phyloP scores from a whole-genome alignment of 2,113 vertebrate genomes.

The Smithornis capensis region DNA sequence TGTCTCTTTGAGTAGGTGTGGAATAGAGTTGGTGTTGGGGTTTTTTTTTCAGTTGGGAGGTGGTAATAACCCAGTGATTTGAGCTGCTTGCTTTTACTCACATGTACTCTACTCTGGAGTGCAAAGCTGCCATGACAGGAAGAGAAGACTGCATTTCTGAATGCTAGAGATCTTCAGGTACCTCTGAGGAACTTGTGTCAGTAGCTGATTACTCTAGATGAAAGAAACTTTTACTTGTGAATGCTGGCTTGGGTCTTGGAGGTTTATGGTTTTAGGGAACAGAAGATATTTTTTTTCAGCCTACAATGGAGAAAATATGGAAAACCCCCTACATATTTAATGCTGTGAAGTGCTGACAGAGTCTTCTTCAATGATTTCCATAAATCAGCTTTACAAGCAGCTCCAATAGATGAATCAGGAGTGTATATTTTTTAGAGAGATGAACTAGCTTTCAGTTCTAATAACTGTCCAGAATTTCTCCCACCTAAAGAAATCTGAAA shows the following conservation, averaged over 20 bases:
- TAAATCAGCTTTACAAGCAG: neutral
- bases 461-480: neutral
- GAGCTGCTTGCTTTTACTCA: neutral
- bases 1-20: neutral
- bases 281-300: neutral
- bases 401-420: neutral
- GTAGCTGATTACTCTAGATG: neutral
- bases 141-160: neutral
- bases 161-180: neutral
- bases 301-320: neutral
- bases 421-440: neutral
- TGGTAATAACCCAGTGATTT: neutral
- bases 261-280: neutral
- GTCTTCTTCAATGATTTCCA: neutral
- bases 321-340: neutral
- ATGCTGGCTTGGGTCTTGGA: neutral
- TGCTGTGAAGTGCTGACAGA: neutral
- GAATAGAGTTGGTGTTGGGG: neutral
- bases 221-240: neutral
- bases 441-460: neutral
- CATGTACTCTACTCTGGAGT: neutral
- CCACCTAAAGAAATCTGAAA: neutral
- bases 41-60: rapidly evolving
- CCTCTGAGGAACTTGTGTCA: neutral
- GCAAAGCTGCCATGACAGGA: neutral